Evolutionary conservation across 2,797 vertebrate genomes (phyloP).

Genomic region (Otolemur crassicaudatus): DNA sequence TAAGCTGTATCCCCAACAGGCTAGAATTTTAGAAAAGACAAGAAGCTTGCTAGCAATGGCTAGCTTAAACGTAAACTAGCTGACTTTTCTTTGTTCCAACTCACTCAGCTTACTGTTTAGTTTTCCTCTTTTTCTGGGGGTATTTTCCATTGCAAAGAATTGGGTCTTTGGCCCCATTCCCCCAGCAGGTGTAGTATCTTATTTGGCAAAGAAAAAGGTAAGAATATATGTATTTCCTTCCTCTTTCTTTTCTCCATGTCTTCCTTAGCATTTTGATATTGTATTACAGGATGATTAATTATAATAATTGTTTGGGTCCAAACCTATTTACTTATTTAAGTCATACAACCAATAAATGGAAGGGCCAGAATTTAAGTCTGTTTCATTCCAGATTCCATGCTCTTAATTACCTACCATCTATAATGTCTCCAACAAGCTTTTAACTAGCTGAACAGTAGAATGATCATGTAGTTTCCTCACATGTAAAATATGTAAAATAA

Average conservation of each 20-base stretch:
- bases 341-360: not conserved
- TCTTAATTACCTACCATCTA: not conserved
- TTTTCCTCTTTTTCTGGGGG: too few species aligned
- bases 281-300: not conserved
- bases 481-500: not conserved
- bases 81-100: too few species aligned
- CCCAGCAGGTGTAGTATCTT: not conserved
- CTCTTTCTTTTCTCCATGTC: not conserved
- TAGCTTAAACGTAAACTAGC: too few species aligned
- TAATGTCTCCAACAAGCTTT: not conserved
- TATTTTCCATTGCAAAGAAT: too few species aligned
- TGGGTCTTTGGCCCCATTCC: too few species aligned
- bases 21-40: too few species aligned
- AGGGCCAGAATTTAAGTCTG: not conserved
- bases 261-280: not conserved
- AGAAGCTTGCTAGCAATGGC: too few species aligned
- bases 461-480: not conserved
- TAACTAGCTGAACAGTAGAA: not conserved
- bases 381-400: not conserved
- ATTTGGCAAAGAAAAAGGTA: slow-evolving; percentile 19
- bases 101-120: too few species aligned
- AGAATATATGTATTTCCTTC: not conserved
- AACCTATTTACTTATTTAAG: slow-evolving; percentile 4
- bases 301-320: not conserved
- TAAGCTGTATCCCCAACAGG: too few species aligned